Evolutionary conservation across 2,797 vertebrate genomes (phyloP).

Genomic region (Phalloptychus januarius): DNA sequence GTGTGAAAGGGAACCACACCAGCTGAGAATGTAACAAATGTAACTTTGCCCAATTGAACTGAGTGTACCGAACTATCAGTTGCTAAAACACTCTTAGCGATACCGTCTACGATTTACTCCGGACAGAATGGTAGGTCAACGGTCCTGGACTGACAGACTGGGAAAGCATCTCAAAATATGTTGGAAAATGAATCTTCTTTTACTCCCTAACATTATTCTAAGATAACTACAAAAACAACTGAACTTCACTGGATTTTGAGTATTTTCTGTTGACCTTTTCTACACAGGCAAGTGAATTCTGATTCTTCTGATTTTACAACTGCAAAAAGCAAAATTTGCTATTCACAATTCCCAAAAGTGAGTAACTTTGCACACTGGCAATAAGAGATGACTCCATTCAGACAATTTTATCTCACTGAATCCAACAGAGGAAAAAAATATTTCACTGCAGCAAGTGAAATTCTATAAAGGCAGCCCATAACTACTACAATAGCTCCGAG

Average conservation of each 20-base stretch:
- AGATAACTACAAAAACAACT: background rate
- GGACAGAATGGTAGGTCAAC: background rate
- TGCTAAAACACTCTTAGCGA: background rate
- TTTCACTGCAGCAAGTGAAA: slow-evolving; percentile 23
- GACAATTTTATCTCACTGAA: slow-evolving; percentile 28
- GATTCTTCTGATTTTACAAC: background rate
- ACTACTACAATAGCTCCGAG: slow-evolving; percentile 47
- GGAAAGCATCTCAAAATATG: background rate
- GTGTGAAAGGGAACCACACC: background rate
- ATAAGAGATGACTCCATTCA: slow-evolving; percentile 11
- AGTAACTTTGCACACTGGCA: slow-evolving; percentile 3
- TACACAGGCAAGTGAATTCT: background rate
- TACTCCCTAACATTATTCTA: background rate
- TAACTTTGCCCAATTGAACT: background rate
- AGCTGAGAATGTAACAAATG: background rate
- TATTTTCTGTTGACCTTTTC: background rate
- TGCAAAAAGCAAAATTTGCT: background rate
- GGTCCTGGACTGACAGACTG: background rate
- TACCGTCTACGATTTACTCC: background rate
- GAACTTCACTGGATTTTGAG: background rate
- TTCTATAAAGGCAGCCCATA: slow-evolving; percentile 31
- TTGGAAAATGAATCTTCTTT: background rate
- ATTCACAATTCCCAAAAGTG: background rate
- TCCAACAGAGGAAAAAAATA: slow-evolving; percentile 9
- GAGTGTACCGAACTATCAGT: background rate